These are phyloP conservation scores for Conchocele bisecta DNA, from an alignment of 2,888 invertebrate genomes.

Conservation along the genomic window DNA sequence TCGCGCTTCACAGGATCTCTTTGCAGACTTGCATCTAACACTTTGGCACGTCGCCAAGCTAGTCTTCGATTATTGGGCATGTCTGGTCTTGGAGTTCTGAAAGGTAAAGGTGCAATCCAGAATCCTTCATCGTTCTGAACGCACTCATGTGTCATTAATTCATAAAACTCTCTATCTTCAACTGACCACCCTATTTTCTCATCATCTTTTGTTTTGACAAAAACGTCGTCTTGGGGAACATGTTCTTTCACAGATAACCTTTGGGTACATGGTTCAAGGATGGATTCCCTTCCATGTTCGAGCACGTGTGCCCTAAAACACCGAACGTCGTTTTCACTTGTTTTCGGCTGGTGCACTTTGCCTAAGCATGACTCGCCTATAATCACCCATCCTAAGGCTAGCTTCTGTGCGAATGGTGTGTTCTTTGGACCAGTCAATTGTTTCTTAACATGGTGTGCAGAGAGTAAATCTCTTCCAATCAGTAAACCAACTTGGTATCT, in stretches of 20 bases:
- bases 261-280: conserved; percentile 25
- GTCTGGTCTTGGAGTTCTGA: conserved; percentile 13
- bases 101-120: conserved; percentile 52
- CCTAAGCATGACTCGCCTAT: conserved; percentile 49
- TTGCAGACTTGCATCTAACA: conserved; percentile 26
- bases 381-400: conserved; percentile 35
- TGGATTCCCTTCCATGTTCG: conserved; percentile 17
- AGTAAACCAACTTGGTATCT: conserved; percentile 17
- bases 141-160: too few relatives aligned
- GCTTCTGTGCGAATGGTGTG: conserved; percentile 25
- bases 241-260: not conserved
- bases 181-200: conserved; percentile 31
- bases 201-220: conserved; percentile 1
- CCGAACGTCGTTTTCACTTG: conserved; percentile 4
- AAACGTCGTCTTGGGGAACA: not conserved
- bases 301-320: conserved; percentile 25
- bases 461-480: conserved; percentile 28
- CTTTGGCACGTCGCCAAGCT: conserved; percentile 29
- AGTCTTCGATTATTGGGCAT: conserved; percentile 41
- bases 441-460: conserved; percentile 19
- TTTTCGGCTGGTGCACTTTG: conserved; percentile 21
- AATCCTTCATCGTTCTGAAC: conserved; percentile 26
- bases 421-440: conserved; percentile 21
- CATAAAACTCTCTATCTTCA: conserved; percentile 48
- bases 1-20: conserved; percentile 35